Evolutionary conservation across 2,797 vertebrate genomes (phyloP).

Genomic region (Girardinus metallicus): DNA sequence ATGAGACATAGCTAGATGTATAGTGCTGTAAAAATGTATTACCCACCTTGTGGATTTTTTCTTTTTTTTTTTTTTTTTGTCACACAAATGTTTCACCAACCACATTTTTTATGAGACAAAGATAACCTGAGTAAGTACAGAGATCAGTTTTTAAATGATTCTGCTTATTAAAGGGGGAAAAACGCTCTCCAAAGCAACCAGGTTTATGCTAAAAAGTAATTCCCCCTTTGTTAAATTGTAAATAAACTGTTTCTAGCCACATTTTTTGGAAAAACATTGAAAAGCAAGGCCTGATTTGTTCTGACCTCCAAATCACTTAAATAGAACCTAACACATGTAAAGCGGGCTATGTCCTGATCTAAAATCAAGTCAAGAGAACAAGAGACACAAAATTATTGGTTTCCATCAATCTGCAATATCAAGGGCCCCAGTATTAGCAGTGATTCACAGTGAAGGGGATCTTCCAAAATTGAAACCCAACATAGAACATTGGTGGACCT

Average conservation of each 20-base stretch:
- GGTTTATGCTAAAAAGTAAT: background rate
- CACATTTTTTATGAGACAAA: background rate
- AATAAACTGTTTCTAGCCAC: background rate
- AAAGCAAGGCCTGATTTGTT: background rate
- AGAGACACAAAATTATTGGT: background rate
- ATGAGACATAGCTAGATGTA: constrained; percentile 22
- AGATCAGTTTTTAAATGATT: background rate
- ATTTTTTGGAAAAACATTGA: background rate
- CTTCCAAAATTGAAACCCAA: background rate
- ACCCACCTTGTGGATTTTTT: background rate
- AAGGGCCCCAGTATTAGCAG: background rate
- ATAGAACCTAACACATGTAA: background rate
- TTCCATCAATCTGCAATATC: background rate
- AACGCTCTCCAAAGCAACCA: background rate
- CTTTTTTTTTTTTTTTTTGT: background rate
- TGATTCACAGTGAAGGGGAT: background rate
- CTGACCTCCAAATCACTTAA: background rate
- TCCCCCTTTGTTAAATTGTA: background rate
- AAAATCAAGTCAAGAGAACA: background rate
- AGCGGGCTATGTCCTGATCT: background rate
- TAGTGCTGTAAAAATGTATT: background rate
- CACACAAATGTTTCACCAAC: background rate
- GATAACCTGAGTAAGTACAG: background rate
- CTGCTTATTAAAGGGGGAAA: background rate
- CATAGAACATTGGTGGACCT: background rate